Conservation (phyloP, 1,140 invertebrate species). For the Megathymus violae region DNA sequence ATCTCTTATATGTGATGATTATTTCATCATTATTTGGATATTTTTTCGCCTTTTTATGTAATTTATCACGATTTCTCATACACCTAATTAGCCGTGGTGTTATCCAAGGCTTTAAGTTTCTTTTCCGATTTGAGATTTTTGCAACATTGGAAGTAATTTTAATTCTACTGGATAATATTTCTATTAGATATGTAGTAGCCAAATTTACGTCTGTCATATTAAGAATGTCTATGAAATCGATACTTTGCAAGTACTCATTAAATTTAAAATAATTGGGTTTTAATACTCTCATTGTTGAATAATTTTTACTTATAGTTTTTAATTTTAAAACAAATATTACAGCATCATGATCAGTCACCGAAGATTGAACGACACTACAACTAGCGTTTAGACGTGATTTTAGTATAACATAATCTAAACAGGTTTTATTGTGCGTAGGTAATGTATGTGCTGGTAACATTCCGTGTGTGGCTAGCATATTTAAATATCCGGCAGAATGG, state of each 20-base stretch:
- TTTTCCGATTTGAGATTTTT: neutral
- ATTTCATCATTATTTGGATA: conserved; percentile 13
- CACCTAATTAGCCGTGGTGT: neutral
- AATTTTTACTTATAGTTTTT: neutral
- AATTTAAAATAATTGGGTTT: no score
- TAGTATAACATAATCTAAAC: neutral
- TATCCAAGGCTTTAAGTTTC: conserved; percentile 8
- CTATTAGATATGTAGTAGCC: no score
- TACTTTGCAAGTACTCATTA: neutral
- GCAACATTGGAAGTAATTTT: neutral
- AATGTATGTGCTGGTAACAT: conserved; percentile 4
- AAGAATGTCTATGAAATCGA: neutral
- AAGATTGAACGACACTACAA: neutral
- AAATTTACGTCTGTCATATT: neutral
- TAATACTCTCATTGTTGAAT: no score
- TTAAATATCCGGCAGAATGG: neutral
- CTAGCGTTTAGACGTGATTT: neutral
- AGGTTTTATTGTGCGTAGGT: conserved; percentile 6
- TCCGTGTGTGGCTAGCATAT: conserved; percentile 8
- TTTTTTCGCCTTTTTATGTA: conserved; percentile 18
- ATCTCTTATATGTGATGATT: neutral
- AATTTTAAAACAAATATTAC: neutral
- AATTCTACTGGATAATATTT: no score
- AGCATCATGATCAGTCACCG: neutral
- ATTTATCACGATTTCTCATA: conserved; percentile 22